Percentiles rank a stretch among this genome's conserved stretches.
Evolutionary conservation across 2,797 vertebrate genomes (phyloP).

Genomic region (Garrulus glandarius): DNA sequence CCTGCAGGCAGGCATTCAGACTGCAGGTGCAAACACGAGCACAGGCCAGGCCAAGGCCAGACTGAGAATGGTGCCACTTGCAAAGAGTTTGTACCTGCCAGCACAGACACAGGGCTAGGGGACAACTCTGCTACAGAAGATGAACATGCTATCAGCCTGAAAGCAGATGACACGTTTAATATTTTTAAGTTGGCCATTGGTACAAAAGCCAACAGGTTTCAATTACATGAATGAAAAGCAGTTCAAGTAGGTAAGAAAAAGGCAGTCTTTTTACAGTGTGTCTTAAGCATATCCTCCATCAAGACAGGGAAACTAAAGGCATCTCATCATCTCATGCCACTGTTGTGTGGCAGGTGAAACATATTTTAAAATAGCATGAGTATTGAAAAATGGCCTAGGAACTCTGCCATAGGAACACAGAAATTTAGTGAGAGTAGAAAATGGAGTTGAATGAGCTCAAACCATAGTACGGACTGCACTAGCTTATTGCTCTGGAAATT

Average conservation of each 20-base stretch:
- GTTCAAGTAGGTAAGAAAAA: not conserved
- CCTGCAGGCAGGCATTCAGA: no score
- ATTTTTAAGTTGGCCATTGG: not conserved
- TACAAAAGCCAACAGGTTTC: not conserved
- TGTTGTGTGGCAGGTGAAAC: not conserved
- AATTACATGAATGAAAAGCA: not conserved
- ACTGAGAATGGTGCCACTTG: not conserved
- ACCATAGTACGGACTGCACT: not conserved
- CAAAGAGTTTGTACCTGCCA: not conserved
- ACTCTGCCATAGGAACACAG: not conserved
- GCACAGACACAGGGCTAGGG: not conserved
- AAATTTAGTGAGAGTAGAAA: not conserved
- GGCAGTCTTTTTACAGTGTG: not conserved
- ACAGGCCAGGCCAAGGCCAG: not conserved
- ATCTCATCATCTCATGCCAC: not conserved
- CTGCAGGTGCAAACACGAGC: not conserved
- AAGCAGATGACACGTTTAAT: not conserved
- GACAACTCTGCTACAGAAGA: not conserved
- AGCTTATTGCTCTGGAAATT: not conserved
- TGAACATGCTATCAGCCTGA: not conserved
- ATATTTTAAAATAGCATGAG: not conserved
- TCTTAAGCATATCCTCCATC: not conserved
- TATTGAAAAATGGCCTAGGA: not conserved
- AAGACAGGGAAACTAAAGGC: not conserved
- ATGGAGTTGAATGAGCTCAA: not conserved